Evolutionary conservation across 2,888 invertebrate genomes (phyloP).

Genomic region (Epistrophella euchroma): DNA sequence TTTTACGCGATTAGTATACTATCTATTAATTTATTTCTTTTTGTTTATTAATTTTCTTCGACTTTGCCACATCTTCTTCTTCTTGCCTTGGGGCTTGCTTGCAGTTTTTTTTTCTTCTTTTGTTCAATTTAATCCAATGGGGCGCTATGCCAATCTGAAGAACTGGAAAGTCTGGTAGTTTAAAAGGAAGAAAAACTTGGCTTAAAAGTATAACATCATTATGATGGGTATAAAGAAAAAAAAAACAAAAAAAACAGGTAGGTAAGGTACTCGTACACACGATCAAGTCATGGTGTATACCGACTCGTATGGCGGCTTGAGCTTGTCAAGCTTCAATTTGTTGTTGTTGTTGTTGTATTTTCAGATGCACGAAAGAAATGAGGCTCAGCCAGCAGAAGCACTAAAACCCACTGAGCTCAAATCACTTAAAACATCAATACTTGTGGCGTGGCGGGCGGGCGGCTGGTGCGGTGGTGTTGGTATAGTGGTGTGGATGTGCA

Average conservation of each 20-base stretch:
- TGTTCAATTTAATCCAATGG: constrained; percentile 36
- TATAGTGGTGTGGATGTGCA: constrained; percentile 48
- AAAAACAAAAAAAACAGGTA: constrained; percentile 38
- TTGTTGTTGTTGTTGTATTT: neutral
- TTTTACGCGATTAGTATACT: neutral
- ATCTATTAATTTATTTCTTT: constrained; percentile 56
- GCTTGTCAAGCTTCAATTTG: constrained; percentile 12
- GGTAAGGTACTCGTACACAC: constrained; percentile 6
- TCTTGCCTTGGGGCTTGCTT: constrained; percentile 28
- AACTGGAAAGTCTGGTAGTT: constrained; percentile 60
- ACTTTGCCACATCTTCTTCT: constrained; percentile 23
- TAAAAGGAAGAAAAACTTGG: constrained; percentile 36
- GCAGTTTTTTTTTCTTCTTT: constrained; percentile 21
- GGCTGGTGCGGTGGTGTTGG: neutral
- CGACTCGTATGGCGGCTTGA: constrained; percentile 7
- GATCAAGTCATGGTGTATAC: constrained; percentile 29
- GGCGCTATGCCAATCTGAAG: constrained; percentile 60
- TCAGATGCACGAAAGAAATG: constrained; percentile 25
- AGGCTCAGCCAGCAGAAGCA: constrained; percentile 3
- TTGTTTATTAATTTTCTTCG: constrained; percentile 60
- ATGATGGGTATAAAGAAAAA: constrained; percentile 2
- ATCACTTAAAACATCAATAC: constrained; percentile 27
- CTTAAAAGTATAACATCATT: constrained; percentile 54
- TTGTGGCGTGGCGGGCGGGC: neutral
- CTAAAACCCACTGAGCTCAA: constrained; percentile 28